A percentile compares a stretch with the other conserved stretches of the same genome.
These are phyloP conservation scores for Acleris sparsana DNA, from an alignment of 2,888 invertebrate species.

Conservation along the genomic window DNA sequence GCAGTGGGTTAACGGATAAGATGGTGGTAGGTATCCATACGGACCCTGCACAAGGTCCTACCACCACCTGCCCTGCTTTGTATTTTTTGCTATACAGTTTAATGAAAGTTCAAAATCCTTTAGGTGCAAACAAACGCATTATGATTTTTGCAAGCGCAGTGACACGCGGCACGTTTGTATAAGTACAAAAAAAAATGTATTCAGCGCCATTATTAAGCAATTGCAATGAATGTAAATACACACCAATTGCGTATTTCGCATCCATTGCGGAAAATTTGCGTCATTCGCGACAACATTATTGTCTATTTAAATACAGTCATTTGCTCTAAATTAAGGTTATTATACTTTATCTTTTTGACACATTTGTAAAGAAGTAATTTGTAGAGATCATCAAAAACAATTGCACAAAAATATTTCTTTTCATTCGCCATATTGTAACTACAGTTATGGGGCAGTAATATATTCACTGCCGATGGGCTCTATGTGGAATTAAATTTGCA, in stretches of 20 bases:
- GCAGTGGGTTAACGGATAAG: too few relatives aligned
- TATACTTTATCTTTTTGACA: neutral
- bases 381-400: neutral
- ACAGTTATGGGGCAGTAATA: neutral
- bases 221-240: neutral
- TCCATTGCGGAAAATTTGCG: neutral
- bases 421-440: neutral
- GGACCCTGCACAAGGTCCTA: too few relatives aligned
- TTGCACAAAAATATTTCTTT: neutral
- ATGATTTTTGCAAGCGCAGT: too few relatives aligned
- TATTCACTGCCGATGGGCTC: too few relatives aligned
- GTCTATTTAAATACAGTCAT: neutral
- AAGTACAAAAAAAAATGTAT: neutral
- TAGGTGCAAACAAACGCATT: too few relatives aligned
- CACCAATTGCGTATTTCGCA: neutral
- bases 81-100: too few relatives aligned
- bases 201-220: neutral
- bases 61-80: too few relatives aligned
- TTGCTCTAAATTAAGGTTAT: slow-evolving; percentile 11
- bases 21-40: too few relatives aligned
- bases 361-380: slow-evolving; percentile 3
- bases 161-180: too few relatives aligned
- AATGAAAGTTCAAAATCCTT: too few relatives aligned
- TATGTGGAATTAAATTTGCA: too few relatives aligned
- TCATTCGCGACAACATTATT: neutral